Evolutionary conservation across 2,797 vertebrate species (phyloP), one percentile per base, ranked within the genome.

Genomic region (Gorsachius magnificus): DNA sequence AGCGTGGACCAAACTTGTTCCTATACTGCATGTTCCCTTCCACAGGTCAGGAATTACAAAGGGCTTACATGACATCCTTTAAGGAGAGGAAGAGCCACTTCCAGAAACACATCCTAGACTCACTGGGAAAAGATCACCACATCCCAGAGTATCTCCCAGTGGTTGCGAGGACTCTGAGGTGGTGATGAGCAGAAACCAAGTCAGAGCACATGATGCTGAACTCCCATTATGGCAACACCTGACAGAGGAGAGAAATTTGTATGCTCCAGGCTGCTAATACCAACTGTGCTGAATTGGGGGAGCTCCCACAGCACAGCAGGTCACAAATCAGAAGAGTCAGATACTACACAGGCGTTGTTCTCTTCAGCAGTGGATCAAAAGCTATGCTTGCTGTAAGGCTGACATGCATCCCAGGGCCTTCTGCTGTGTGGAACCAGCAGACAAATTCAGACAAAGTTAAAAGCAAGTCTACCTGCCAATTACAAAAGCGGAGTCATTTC

Each of bases 401-500:
- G 28, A 41, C 22, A 18, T 4, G 54, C 1, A 19, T 11, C 16
- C 25, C 10, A 22, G 13, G 20, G 31, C 26, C 1, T 0, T 29
- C 11, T 45, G 45, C n/a, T 72, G 28, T 48, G 18, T 28, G 33
- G 22, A 86, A 56, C 10, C 28, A 17, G 38, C 83, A 69, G 25
- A 66, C 14, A 87, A 77, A 93, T n/a, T 17, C 2, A 5, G 51
- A 33, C 28, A 83, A 87, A 95, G 85, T 26, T 33, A 61, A 43
- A 92, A 85, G 51, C 31, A 84, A 74, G 16, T 43, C 33, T 36
- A 81, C 18, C 60, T 35, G 33, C 25, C 64, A 79, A 76, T 60
- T 22, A 87, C 11, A 43, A 80, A 89, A 88, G 5, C 2, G 1
- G 3, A 54, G 25, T 50, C 3, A 60, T 48, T 88, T 83, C 36